Base-by-base conservation (phyloP, 2,888 invertebrate genomes). In the Nomada flava region DNA sequence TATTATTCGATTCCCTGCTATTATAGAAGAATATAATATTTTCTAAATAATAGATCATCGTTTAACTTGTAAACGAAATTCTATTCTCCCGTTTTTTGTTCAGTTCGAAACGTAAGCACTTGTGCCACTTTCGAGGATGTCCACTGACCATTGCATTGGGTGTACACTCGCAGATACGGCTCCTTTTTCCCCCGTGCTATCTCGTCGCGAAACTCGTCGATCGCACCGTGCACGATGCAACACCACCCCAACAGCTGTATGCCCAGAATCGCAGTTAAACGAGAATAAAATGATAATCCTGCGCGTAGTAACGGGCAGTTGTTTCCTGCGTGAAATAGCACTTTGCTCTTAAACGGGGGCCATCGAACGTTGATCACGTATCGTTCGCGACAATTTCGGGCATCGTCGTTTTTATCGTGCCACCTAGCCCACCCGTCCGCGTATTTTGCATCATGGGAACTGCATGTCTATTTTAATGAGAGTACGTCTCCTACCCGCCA, bases 241-340 rank as follows among this genome's bases (percentile, higher is more conserved):
- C 69, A 65, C 73, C 63, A 67, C 47, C 23, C 72, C 69, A 74
- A 74, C 86, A 86, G 86, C 82, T 84, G 82, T 82, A 76, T 11
- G 52, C 26, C 10, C 71, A 50, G 74, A 75, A 76, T 79, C 76
- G 63, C 74, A n/a, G 71, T 15, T 11, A 36, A 75, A 83, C 53
- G 75, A 71, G 75, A 52, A 75, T 82, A 75, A 82, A 83, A 82
- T 75, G 78, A 72, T 78, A 83, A 82, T 82, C 47, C 47, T 47
- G 7, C 20, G 60, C 64, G 67, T 72, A 72, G 68, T 44, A 67
- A 59, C 60, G 57, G 72, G 23, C 78, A 36, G 71, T 78, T 72
- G 78, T 57, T 82, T 78, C 79, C 75, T 75, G 72, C 52, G 55
- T 44, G 67, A 63, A 82, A 83, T 57, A 69, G 71, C 70, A 71